Evolutionary conservation across 2,888 invertebrate species (phyloP).

Genomic region (Pristionchus entomophagus): DNA sequence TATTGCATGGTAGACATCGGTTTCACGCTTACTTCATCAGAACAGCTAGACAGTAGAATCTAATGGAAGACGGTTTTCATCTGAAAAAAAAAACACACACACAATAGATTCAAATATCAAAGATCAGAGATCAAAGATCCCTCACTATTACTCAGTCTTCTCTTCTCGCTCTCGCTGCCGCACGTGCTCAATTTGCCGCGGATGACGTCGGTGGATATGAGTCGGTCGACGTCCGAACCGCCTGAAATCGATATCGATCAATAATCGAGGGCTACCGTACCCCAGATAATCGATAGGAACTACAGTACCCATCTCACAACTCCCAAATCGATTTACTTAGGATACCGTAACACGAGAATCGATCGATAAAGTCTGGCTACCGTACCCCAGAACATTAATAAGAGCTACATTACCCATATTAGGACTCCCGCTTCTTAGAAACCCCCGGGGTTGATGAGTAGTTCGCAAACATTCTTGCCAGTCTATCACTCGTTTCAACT

Average conservation of each 20-base stretch:
- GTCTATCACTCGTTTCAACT: not conserved
- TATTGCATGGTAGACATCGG: too few relatives aligned
- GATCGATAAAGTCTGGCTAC: not conserved
- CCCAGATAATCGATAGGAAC: too few relatives aligned
- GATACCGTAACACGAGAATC: not conserved
- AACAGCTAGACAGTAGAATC: not conserved
- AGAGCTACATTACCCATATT: too few relatives aligned
- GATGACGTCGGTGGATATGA: slow-evolving; percentile 96
- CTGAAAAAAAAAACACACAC: too few relatives aligned
- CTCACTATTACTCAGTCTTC: slow-evolving; percentile 61
- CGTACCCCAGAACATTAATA: not conserved
- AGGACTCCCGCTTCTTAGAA: too few relatives aligned
- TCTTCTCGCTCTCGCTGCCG: slow-evolving; percentile 55
- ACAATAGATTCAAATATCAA: not conserved
- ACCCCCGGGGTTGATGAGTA: not conserved
- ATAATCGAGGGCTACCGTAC: slow-evolving; percentile 41
- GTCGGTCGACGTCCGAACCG: slow-evolving; percentile 81
- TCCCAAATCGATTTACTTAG: not conserved
- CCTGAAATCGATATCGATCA: slow-evolving; percentile 49
- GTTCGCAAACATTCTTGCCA: not conserved
- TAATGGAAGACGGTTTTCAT: not conserved
- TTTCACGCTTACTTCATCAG: too few relatives aligned
- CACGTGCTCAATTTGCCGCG: slow-evolving; percentile 81
- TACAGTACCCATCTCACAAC: not conserved
- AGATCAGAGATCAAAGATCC: not conserved